Evolutionary conservation across 2,113 vertebrate genomes (phyloP).

Genomic region (Cettia cetti): DNA sequence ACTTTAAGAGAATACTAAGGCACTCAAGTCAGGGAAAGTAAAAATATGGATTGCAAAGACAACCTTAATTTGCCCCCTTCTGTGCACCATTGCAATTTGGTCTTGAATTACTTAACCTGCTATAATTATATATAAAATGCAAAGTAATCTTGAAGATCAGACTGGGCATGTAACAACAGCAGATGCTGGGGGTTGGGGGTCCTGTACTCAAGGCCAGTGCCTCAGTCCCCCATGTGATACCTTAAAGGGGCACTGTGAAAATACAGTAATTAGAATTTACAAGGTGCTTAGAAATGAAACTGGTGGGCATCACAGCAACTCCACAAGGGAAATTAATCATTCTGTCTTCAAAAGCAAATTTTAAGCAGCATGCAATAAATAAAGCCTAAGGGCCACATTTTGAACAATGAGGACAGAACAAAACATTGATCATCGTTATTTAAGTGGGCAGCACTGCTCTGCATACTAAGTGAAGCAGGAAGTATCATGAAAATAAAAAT

Average conservation of each 20-base stretch:
- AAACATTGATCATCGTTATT: conserved; percentile 63
- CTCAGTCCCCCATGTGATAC: background rate
- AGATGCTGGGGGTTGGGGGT: background rate
- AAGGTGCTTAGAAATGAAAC: conserved; percentile 53
- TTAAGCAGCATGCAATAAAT: conserved; percentile 54
- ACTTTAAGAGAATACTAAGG: background rate
- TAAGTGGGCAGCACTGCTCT: conserved; percentile 37
- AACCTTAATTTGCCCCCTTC: background rate
- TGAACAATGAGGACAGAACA: conserved; percentile 60
- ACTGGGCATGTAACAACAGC: background rate
- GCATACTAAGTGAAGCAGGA: conserved; percentile 41
- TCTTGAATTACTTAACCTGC: background rate
- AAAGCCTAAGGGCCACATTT: conserved; percentile 64
- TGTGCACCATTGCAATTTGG: background rate
- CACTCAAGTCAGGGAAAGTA: background rate
- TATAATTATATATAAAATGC: background rate
- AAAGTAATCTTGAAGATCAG: conserved; percentile 5
- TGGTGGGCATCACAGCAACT: conserved; percentile 35
- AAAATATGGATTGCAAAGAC: background rate
- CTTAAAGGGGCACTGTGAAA: conserved; percentile 29
- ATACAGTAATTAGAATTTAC: conserved; percentile 60
- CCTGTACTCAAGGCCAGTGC: background rate
- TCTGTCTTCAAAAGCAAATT: conserved; percentile 61
- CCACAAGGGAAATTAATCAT: conserved; percentile 59
- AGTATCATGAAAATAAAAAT: conserved; percentile 20